Percentiles rank a stretch among this genome's conserved stretches.
These are phyloP conservation scores for Anthopleura sola DNA, from an alignment of 64 coral and sea anemone species.

Conservation along the genomic window DNA sequence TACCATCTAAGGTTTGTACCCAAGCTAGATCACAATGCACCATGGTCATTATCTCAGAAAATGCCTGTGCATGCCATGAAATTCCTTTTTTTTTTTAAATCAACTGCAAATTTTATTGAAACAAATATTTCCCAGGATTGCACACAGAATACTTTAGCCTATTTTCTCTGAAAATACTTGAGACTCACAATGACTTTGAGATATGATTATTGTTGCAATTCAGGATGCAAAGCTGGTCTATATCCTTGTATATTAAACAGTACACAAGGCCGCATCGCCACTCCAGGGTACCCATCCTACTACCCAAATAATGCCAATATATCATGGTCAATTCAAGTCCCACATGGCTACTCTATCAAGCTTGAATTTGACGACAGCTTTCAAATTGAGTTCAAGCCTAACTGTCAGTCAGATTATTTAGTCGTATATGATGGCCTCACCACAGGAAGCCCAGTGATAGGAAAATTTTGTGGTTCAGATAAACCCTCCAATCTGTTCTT, in stretches of 20 bases:
- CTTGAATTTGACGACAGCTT: not conserved
- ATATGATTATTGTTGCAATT: not conserved
- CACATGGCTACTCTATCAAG: not conserved
- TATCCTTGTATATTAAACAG: conserved; percentile 9
- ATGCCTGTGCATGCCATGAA: no score
- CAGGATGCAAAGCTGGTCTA: not conserved
- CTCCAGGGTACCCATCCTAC: not conserved
- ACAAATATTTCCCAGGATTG: no score
- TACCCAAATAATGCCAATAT: not conserved
- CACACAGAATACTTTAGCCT: no score
- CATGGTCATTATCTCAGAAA: no score
- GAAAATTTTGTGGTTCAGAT: conserved; percentile 4
- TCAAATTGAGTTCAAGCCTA: not conserved
- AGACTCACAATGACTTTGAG: no score
- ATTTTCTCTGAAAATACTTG: no score
- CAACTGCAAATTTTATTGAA: no score
- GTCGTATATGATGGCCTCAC: not conserved
- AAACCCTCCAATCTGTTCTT: not conserved
- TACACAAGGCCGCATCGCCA: not conserved
- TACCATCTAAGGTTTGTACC: no score
- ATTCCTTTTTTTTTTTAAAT: no score
- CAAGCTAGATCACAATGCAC: no score
- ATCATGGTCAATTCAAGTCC: not conserved
- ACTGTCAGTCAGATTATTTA: not conserved
- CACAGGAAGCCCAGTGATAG: conserved; percentile 1